Base-by-base conservation (phyloP, 2,113 vertebrate genomes). In the Lophotis ruficrista region DNA sequence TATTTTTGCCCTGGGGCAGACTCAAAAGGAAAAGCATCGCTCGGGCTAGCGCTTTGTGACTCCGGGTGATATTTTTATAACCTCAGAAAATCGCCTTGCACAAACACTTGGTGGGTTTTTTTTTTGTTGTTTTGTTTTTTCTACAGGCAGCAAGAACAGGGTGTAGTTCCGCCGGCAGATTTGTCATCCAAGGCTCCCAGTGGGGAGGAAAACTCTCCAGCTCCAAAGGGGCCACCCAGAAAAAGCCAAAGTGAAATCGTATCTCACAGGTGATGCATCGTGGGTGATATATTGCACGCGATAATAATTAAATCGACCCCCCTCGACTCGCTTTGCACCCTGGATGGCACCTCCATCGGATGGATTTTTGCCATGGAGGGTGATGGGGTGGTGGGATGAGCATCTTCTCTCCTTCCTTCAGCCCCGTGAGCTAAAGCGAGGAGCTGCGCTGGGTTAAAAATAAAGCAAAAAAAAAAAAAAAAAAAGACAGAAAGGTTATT, bases 371-470 rank as follows among this genome's bases (percentile, higher is more conserved):
- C 45, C 5, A 7, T 31, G 33, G 28, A 51, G 25, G 60, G 18
- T 2, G 2, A 12, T 3, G 65, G 57, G 38, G 14, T 7, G 75
- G 31, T 12, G 70, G 48, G 54, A 51, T 6, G 28, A 64, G 51
- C 14, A 23, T 15, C 35, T 57, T 56, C 68, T 58, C 21, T 45
- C 47, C 51, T 37, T 7, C 14, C 1, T 6, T 4, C n/a, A 48
- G 27, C 14, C 9, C 43, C 1, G 8, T 0, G 15, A 82, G 73
- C 5, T 84, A 12, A 72, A 93, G 66, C 0, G 7, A 95, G 65
- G 50, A 86, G 54, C 2, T 41, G 83, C n/a, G 83, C n/a, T 17
- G n/a, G 31, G 83, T 58, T 93, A 89, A 94, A 95, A 91, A 94
- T 78, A 94, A 75, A 89, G 25, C 1, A 38, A 28, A 66, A 47